Evolutionary conservation across 2,797 vertebrate genomes (phyloP), one percentile per base, ranked within the genome.

Genomic region (Pipistrellus pygmaeus): DNA sequence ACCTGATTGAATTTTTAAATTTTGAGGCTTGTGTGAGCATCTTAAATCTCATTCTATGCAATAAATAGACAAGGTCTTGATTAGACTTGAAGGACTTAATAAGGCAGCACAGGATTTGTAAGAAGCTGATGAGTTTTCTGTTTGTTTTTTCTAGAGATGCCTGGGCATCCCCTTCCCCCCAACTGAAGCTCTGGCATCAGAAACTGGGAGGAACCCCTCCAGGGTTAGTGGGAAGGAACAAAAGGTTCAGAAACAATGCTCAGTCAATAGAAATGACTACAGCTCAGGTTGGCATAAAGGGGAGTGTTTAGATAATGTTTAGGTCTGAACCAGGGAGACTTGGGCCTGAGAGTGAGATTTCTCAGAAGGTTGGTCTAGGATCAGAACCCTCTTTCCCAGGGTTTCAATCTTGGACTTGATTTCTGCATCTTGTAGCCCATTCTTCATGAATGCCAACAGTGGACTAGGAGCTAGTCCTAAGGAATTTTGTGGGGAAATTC

Each of bases 61-160:
- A 71, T 44, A 88, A 21, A 44, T 6, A 86, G 83, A 51, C 25
- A 71, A 62, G 46, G 81, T 77, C 90, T 57, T 84, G 60, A 15
- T 44, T 71, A 51, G 64, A 44, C 21, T 72, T 41, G 75, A 80
- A 89, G 69, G 64, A 64, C 11, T 51, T 75, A 30, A 35, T 55
- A 60, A 95, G 27, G 44, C 41, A 51, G 12, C 38, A 14, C n/a
- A 69, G n/a, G 72, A 81, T 46, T 62, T 81, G 66, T 76, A 90
- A 93, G 72, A 60, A 44, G 83, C 30, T 10, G 27, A 46, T 30
- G 38, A 53, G 23, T 92, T 88, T 76, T 90, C 55, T 92, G 72
- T 27, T 81, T 13, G 48, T 76, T 73, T 64, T 32, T 68, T 17
- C 25, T 17, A 64, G 75, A 85, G 48, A 51, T 60, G n/a, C 23